phyloP scores from a whole-genome alignment of 2,113 vertebrate genomes.

The Odocoileus hemionus region DNA sequence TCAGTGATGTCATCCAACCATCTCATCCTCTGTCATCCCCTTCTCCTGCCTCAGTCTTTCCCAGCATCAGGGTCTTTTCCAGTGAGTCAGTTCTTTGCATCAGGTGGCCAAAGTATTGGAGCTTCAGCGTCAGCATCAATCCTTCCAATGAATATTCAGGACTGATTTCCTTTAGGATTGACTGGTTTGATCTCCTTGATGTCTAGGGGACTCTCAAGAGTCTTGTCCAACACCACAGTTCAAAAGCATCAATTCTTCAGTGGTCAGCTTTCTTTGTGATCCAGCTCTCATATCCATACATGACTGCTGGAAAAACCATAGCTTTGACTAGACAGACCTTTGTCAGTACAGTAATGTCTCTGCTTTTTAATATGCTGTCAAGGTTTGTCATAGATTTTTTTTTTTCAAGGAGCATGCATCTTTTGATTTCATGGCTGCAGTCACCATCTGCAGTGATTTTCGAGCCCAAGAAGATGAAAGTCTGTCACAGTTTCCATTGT shows the following conservation, averaged over 20 bases:
- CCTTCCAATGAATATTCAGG: not conserved
- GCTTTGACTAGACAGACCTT: not conserved
- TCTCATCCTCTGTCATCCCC: not conserved
- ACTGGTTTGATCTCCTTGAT: not conserved
- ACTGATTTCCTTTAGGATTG: not conserved
- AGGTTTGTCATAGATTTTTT: not conserved
- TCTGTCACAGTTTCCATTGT: not conserved
- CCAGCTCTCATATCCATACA: not conserved
- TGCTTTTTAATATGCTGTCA: not conserved
- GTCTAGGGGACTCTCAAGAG: not conserved
- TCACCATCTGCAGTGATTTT: not conserved
- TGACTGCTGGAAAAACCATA: not conserved
- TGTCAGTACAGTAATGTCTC: not conserved
- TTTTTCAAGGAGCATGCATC: not conserved
- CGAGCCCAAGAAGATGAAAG: not conserved
- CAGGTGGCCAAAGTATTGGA: not conserved
- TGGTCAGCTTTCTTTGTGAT: not conserved
- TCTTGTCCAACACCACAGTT: not conserved
- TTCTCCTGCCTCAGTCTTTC: not conserved
- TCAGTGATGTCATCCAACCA: not conserved
- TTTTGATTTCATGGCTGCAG: not conserved
- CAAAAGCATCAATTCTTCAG: not conserved
- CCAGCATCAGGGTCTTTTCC: not conserved
- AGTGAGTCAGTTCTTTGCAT: not conserved
- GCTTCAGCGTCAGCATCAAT: not conserved